Evolutionary conservation across 2,888 invertebrate genomes (phyloP).

Genomic region (Macrosoma leucophasiata): DNA sequence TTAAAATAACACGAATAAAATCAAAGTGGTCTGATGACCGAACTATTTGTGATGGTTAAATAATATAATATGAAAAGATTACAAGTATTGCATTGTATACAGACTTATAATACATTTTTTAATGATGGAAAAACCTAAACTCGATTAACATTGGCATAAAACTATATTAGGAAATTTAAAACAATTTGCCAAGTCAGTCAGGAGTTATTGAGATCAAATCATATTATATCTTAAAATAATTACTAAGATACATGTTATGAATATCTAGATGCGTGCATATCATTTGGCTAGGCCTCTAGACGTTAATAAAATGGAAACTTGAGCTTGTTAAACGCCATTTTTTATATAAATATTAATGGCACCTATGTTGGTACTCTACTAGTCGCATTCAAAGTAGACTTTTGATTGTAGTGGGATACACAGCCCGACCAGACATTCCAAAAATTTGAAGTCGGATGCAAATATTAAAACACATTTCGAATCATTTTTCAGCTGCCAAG

Average conservation of each 20-base stretch:
- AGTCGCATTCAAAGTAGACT: too few relatives aligned
- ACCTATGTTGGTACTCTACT: too few relatives aligned
- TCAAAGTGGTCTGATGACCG: slow-evolving; percentile 32
- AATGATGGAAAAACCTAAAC: slow-evolving; percentile 10
- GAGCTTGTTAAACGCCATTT: slow-evolving; percentile 31
- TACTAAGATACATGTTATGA: slow-evolving; percentile 8
- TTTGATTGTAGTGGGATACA: too few relatives aligned
- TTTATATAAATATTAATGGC: too few relatives aligned
- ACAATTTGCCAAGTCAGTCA: slow-evolving; percentile 38
- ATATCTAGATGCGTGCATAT: slow-evolving; percentile 12
- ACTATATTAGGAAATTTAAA: slow-evolving; percentile 23
- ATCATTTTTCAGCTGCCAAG: too few relatives aligned
- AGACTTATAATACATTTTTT: slow-evolving; percentile 27
- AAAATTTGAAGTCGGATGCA: too few relatives aligned
- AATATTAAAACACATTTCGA: too few relatives aligned
- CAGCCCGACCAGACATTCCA: too few relatives aligned
- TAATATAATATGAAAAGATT: slow-evolving; percentile 23
- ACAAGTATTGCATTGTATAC: slow-evolving; percentile 31
- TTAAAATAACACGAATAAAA: too few relatives aligned
- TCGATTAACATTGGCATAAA: slow-evolving; percentile 17
- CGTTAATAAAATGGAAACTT: slow-evolving; percentile 26
- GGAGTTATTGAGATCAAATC: slow-evolving; percentile 58
- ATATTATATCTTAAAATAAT: slow-evolving; percentile 23
- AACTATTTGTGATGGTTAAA: slow-evolving; percentile 44
- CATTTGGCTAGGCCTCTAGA: slow-evolving; percentile 38